phyloP scores from a whole-genome alignment of 2,888 invertebrate genomes.

The Pseudanteris insignis region DNA sequence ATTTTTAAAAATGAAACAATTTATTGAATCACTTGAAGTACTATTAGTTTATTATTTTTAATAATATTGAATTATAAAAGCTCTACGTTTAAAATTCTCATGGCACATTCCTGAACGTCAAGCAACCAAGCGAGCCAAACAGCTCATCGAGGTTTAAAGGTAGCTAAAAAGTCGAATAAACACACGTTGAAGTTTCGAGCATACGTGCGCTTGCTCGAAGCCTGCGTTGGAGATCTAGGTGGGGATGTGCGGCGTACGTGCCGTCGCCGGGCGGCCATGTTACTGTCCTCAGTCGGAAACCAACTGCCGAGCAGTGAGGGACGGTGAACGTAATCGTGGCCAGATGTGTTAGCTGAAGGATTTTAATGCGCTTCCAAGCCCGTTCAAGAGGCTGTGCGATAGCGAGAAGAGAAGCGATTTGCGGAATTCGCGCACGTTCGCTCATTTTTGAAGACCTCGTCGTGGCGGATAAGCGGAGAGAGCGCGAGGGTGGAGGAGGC shows the following conservation, averaged over 20 bases:
- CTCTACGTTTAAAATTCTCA: too few species aligned
- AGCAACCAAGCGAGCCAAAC: too few species aligned
- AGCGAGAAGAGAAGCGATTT: conserved; percentile 49
- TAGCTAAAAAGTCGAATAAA: too few species aligned
- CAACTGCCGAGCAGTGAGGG: conserved; percentile 66
- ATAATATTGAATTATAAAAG: too few species aligned
- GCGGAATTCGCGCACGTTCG: conserved; percentile 18
- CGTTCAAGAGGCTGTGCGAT: conserved; percentile 60
- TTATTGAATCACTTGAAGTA: too few species aligned
- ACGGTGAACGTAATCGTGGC: conserved; percentile 60
- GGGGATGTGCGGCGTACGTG: conserved; percentile 3
- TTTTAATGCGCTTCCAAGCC: conserved; percentile 65
- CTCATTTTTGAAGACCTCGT: conserved; percentile 46
- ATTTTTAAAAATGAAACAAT: too few species aligned
- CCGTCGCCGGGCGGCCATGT: conserved; percentile 1
- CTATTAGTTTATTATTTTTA: too few species aligned
- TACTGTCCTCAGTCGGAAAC: conserved; percentile 62
- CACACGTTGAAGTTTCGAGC: too few species aligned
- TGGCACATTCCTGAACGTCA: too few species aligned
- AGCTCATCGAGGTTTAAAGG: too few species aligned
- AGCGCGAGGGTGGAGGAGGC: conserved; percentile 2
- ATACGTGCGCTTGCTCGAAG: too few species aligned
- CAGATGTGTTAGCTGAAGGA: conserved; percentile 64
- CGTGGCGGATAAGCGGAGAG: conserved; percentile 18
- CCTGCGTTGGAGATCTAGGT: too few species aligned